These are phyloP conservation scores for Enteromius treurensis DNA, from an alignment of 2,797 vertebrate genomes.

Conservation along the genomic window DNA sequence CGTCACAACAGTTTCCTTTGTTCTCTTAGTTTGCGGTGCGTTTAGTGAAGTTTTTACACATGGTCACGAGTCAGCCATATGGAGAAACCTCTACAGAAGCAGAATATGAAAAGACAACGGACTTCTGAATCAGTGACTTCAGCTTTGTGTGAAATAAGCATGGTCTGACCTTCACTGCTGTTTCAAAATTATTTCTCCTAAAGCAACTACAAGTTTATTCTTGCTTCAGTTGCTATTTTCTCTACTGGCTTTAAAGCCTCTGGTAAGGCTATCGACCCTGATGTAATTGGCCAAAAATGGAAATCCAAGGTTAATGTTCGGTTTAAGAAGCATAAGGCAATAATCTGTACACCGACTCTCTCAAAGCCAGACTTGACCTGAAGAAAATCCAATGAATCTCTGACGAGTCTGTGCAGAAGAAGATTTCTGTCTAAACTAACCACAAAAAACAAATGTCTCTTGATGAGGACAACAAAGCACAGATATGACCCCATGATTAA, in stretches of 20 bases:
- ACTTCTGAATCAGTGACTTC: not conserved
- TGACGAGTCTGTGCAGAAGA: slow-evolving; percentile 25
- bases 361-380: slow-evolving; percentile 24
- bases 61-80: not conserved
- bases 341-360: slow-evolving; percentile 11
- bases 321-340: slow-evolving; percentile 51
- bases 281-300: slow-evolving; percentile 1
- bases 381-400: slow-evolving; percentile 13
- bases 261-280: slow-evolving; percentile 39
- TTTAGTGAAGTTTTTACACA: not conserved
- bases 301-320: slow-evolving; percentile 33
- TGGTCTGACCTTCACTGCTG: slow-evolving; percentile 13
- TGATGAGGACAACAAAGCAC: slow-evolving; percentile 8
- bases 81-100: slow-evolving; percentile 18
- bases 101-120: slow-evolving; percentile 13
- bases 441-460: slow-evolving; percentile 7
- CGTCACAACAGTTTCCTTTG: not conserved
- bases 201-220: slow-evolving; percentile 1
- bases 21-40: slow-evolving; percentile 18
- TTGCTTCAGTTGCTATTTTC: not conserved
- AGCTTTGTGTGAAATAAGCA: not conserved
- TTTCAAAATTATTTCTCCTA: not conserved
- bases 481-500: not conserved
- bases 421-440: not conserved
- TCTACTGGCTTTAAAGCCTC: slow-evolving; percentile 23